Evolutionary conservation across 2,113 vertebrate species (phyloP), one percentile per base, ranked within the genome.

Genomic region (Physeter macrocephalus): DNA sequence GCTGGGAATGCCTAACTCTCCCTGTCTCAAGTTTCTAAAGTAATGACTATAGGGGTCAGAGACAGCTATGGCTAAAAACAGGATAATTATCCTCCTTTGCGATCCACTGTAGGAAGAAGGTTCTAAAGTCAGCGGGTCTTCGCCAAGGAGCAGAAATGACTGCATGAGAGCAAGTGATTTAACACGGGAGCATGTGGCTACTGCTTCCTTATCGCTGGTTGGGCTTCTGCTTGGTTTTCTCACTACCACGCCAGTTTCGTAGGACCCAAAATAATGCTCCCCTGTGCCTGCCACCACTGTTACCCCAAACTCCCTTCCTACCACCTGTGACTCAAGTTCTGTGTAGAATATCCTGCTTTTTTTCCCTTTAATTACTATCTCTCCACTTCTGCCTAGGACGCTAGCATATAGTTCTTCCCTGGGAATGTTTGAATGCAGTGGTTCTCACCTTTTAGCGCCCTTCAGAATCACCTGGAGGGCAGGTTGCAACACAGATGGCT

Each of bases 181-280:
- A 78, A 57, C 41, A 23, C 0, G 6, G 6, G 31, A 64, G 3
- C 29, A 1, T 4, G 2, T 71, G 13, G 62, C 34, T n/a, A 9
- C 6, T 5, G 39, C 57, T 81, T 67, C 74, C 12, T 85, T 25
- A 13, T 18, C 20, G 27, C 36, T 54, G 34, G 36, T 27, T 25
- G 18, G 36, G 6, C 41, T 62, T 54, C 64, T 69, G 25, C 87
- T 89, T 1, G 3, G 7, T 8, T 7, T 15, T 86, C 21, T 67
- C 36, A 88, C 29, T 21, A 4, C 8, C 74, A 31, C 10, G 3
- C 21, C 6, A 1, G 6, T 1, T 8, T 49, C 67, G 29, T 21
- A 1, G 5, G 12, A 7, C 78, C 31, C 0, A 14, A 46, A 49
- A 11, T n/a, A 17, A n/a, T 41, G 2, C 4, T 69, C 11, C 3